Conservation (phyloP, 2,888 invertebrate species). For the Sarcophaga rosellei region DNA sequence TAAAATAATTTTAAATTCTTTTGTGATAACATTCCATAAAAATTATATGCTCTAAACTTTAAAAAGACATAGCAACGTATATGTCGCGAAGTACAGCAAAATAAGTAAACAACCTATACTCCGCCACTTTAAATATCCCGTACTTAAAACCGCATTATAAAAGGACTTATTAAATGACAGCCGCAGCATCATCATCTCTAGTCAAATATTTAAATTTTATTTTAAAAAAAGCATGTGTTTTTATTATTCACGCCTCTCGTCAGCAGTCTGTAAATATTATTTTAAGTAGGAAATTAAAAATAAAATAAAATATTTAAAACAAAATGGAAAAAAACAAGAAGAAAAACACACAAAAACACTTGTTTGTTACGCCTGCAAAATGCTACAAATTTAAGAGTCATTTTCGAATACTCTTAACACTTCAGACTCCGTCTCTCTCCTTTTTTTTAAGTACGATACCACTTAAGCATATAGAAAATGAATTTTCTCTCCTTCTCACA, state of each 20-base stretch:
- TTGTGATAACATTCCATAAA: no score
- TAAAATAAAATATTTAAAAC: neutral
- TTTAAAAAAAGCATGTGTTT: no score
- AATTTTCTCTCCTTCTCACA: neutral
- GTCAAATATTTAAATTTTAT: no score
- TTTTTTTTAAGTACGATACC: neutral
- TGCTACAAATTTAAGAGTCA: conserved; percentile 23
- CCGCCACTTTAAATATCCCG: no score
- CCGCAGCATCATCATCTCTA: no score
- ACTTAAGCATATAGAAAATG: neutral
- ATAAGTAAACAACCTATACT: no score
- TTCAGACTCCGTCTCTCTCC: neutral
- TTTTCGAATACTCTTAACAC: conserved; percentile 33
- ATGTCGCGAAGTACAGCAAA: no score
- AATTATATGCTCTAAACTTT: no score
- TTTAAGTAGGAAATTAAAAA: neutral
- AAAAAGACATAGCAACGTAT: no score
- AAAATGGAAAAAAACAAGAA: neutral
- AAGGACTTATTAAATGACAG: no score
- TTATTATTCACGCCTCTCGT: neutral
- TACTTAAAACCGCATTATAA: no score
- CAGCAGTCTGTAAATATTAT: neutral
- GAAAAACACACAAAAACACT: neutral
- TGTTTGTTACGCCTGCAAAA: neutral
- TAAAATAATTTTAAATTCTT: no score